Base-by-base conservation (phyloP, 2,797 vertebrate genomes). In the Eurystomus glaucurus region DNA sequence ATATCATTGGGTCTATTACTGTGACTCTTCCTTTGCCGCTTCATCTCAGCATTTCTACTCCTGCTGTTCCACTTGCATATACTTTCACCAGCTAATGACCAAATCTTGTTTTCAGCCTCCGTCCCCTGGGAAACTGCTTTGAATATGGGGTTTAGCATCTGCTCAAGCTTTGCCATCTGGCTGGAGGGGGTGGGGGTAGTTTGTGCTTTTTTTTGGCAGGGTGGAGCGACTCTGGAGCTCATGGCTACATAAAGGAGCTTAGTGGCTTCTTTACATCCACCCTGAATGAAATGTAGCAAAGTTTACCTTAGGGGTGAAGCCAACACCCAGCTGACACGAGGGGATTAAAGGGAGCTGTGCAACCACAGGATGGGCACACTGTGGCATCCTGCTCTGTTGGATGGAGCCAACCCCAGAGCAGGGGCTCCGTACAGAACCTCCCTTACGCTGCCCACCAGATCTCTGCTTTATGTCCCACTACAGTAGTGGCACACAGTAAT, bases 91-190 rank as follows among this genome's bases (percentile, higher is more conserved):
- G 45, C 48, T 77, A 55, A 92, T 41, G 74, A 68, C 39, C 0
- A 0, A 48, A 64, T 60, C 76, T 78, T 90, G 57, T 92, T 94
- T 88, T 33, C 88, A 92, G 83, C 43, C 76, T n/a, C 76, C 80
- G 31, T 90, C 39, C 71, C 37, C 37, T 26, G 86, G 83, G 83
- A 94, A 85, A 74, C 39, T 35, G 51, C 48, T 74, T 33, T 88
- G 51, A 74, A 62, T 22, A 12, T 2, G 11, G 52, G 33, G 35
- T 70, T 85, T 62, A 78, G 69, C 72, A 78, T 86, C 80, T 86
- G 72, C 72, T 83, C 52, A 35, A 84, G 65, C 39, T 45, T 68
- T 86, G 57, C 85, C 71, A 88, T 80, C 92, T 90, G 90, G 60
- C 52, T 84, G 80, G 21, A 66, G 31, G 12, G 33, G 39, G 13